phyloP scores from a whole-genome alignment of 2,888 invertebrate species.

The Drosophila suboccidentalis region DNA sequence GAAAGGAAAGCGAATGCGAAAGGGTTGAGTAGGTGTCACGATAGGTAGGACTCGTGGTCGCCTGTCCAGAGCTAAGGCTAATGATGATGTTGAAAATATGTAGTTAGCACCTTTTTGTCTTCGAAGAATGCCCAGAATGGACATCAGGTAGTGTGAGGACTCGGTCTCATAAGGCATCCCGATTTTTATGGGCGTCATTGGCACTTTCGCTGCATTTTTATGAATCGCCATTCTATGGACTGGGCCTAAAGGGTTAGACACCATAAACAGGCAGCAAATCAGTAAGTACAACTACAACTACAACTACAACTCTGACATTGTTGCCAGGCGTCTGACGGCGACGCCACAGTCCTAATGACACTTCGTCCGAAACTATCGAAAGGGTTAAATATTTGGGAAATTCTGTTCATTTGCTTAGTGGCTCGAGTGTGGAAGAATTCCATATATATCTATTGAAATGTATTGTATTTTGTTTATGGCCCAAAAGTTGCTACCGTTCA shows the following conservation, averaged over 20 bases:
- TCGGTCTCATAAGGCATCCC: neutral
- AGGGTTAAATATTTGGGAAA: constrained; percentile 74
- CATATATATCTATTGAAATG: constrained; percentile 1
- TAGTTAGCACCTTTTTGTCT: constrained; percentile 81
- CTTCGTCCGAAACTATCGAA: constrained; percentile 54
- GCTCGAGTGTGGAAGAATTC: constrained; percentile 50
- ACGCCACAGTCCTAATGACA: constrained; percentile 80
- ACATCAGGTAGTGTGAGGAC: constrained; percentile 26
- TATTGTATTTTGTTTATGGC: constrained; percentile 49
- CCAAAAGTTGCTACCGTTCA: constrained; percentile 73
- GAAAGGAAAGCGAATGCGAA: constrained; percentile 49
- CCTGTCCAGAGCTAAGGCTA: constrained; percentile 36
- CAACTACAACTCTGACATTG: constrained; percentile 28
- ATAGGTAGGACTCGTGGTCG: constrained; percentile 37
- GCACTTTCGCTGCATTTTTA: constrained; percentile 70
- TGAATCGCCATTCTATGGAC: constrained; percentile 52
- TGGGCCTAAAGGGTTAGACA: constrained; percentile 60
- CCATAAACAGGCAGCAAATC: constrained; percentile 37
- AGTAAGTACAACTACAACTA: constrained; percentile 18
- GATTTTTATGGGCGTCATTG: constrained; percentile 56
- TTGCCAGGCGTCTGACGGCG: constrained; percentile 55
- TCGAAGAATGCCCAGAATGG: constrained; percentile 69
- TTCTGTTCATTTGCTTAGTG: constrained; percentile 53
- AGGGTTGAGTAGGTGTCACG: constrained; percentile 41
- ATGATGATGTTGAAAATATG: constrained; percentile 67